Conservation (phyloP, 2,888 invertebrate species). For the Hirtodrosophila duncani region DNA sequence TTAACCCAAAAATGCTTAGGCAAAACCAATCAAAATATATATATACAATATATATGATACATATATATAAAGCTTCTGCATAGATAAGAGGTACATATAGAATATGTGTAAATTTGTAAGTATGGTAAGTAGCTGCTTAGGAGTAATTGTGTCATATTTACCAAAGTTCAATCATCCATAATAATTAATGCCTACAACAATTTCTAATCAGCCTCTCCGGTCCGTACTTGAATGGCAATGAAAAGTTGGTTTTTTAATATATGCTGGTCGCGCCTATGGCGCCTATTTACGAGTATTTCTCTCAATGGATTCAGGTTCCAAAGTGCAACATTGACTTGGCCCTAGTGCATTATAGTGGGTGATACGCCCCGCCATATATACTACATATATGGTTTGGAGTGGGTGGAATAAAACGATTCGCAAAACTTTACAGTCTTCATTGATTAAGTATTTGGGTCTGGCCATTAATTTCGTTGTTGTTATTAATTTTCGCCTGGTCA, state of each 20-base stretch:
- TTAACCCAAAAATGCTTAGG: conserved; percentile 30
- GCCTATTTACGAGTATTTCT: conserved; percentile 29
- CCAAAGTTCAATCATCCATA: conserved; percentile 40
- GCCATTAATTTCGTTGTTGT: conserved; percentile 34
- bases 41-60: conserved; percentile 3
- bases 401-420: conserved; percentile 12
- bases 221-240: conserved; percentile 17
- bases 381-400: conserved; percentile 10
- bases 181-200: conserved; percentile 47
- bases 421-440: no score
- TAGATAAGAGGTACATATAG: conserved; percentile 4
- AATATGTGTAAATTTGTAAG: conserved; percentile 5
- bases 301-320: conserved; percentile 47
- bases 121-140: conserved; percentile 3
- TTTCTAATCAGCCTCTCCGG: conserved; percentile 51
- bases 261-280: no score
- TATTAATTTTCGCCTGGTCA: conserved; percentile 38
- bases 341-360: no score
- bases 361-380: conserved; percentile 38
- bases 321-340: conserved; percentile 53
- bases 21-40: conserved; percentile 14
- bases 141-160: conserved; percentile 25
- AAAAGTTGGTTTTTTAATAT: conserved; percentile 8
- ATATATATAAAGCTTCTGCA: neutral
- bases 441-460: conserved; percentile 59